Percentiles rank a stretch among this genome's conserved stretches.
Evolutionary conservation across 2,113 vertebrate genomes (phyloP).

Genomic region (Pholis gunnellus): DNA sequence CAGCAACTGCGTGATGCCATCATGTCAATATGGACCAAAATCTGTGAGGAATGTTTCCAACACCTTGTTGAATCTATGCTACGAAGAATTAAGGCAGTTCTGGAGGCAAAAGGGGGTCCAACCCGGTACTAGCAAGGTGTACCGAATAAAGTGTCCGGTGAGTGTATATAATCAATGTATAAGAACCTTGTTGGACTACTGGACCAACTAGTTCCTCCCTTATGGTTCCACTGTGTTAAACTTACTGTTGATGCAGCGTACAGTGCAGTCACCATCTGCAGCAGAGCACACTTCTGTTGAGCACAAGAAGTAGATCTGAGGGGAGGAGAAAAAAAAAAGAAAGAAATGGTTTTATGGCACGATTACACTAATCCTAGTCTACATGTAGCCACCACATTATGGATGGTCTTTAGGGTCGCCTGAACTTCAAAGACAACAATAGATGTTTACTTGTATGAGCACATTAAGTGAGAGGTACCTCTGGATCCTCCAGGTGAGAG

Average conservation of each 20-base stretch:
- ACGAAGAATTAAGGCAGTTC: too few species aligned
- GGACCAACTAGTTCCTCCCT: not conserved
- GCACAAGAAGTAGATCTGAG: slow-evolving; percentile 66
- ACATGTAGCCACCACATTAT: not conserved
- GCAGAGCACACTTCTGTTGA: slow-evolving; percentile 54
- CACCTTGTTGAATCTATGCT: too few species aligned
- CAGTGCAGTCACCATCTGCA: slow-evolving; percentile 42
- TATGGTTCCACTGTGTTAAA: not conserved
- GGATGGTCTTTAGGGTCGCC: not conserved
- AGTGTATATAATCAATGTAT: not conserved
- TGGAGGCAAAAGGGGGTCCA: too few species aligned
- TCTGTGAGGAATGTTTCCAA: too few species aligned
- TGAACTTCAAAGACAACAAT: slow-evolving; percentile 1
- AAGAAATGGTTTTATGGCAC: rapidly evolving
- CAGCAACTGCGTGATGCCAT: too few species aligned
- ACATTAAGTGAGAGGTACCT: slow-evolving; percentile 43
- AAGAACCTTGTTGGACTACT: not conserved
- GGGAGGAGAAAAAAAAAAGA: not conserved
- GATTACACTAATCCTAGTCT: not conserved
- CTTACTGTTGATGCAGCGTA: slow-evolving; percentile 55
- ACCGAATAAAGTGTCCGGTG: too few species aligned
- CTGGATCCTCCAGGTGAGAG: slow-evolving; percentile 28
- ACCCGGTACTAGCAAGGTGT: too few species aligned
- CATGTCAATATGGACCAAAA: too few species aligned
- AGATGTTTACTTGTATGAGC: not conserved